phyloP scores from a whole-genome alignment of 2,888 invertebrate species.

The Liopterus haemorrhoidalis region DNA sequence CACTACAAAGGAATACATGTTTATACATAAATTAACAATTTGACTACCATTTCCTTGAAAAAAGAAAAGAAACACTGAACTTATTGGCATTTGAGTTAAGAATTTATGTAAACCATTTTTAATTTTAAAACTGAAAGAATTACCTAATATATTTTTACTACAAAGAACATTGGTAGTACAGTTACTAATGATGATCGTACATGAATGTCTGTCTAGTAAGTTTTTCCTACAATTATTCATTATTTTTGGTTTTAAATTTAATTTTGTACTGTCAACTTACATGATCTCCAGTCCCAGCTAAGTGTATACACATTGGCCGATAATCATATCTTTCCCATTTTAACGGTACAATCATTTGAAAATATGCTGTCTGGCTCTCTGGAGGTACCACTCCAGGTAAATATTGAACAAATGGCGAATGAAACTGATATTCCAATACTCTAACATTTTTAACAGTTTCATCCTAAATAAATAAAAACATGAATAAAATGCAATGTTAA shows the following conservation, averaged over 20 bases:
- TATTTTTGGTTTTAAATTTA: not conserved
- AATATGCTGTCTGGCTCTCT: conserved; percentile 76
- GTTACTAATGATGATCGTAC: not conserved
- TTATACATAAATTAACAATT: too few species aligned
- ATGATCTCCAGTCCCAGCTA: conserved; percentile 98
- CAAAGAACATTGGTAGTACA: not conserved
- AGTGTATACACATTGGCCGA: conserved; percentile 85
- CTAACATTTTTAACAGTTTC: conserved; percentile 66
- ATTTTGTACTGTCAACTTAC: conserved; percentile 50
- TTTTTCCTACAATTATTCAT: not conserved
- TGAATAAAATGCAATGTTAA: too few species aligned
- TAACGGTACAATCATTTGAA: conserved; percentile 74
- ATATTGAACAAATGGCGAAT: conserved; percentile 73
- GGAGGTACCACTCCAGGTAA: conserved; percentile 83
- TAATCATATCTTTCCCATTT: conserved; percentile 64
- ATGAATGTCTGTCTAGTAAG: not conserved
- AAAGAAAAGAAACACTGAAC: too few species aligned
- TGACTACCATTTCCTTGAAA: too few species aligned
- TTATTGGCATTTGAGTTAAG: too few species aligned
- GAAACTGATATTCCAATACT: conserved; percentile 81
- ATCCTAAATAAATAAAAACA: conserved; percentile 52
- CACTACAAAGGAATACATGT: too few species aligned
- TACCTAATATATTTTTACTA: too few species aligned
- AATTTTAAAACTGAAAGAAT: too few species aligned
- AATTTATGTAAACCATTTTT: too few species aligned